A percentile compares a stretch with the other conserved stretches of the same genome.
These are phyloP conservation scores for Cryptocephalus moraei DNA, from an alignment of 2,888 invertebrate species.

Conservation along the genomic window DNA sequence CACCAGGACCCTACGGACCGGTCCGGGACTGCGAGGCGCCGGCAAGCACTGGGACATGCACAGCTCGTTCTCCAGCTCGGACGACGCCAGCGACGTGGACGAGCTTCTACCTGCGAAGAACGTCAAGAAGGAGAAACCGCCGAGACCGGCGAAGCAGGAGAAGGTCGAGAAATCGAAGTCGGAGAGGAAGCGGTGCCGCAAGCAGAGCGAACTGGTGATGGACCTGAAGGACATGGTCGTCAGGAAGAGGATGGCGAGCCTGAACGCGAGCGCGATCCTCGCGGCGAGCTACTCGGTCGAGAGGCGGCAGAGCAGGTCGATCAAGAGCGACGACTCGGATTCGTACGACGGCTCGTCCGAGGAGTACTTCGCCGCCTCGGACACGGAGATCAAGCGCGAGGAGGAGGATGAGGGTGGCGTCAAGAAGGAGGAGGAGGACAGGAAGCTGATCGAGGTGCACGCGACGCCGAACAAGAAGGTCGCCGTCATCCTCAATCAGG, in stretches of 20 bases:
- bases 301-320: conserved; percentile 48
- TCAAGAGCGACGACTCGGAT: conserved; percentile 42
- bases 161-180: conserved; percentile 23
- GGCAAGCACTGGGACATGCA: conserved; percentile 81
- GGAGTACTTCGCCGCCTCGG: conserved; percentile 40
- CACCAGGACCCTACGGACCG: conserved; percentile 55
- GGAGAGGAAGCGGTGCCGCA: conserved; percentile 43
- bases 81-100: conserved; percentile 24
- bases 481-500: conserved; percentile 75
- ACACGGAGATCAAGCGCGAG: conserved; percentile 33
- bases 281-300: conserved; percentile 75
- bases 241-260: conserved; percentile 81
- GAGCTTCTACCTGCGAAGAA: neutral
- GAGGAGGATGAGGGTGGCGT: too few species aligned
- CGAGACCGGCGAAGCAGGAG: conserved; percentile 34
- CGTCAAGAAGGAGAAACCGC: neutral
- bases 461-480: conserved; percentile 46
- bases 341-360: conserved; percentile 43
- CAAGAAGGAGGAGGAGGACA: conserved; percentile 45
- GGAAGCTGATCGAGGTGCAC: conserved; percentile 32
- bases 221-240: conserved; percentile 82
- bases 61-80: conserved; percentile 52
- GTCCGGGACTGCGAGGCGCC: conserved; percentile 63
- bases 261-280: conserved; percentile 83
- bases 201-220: conserved; percentile 56